Base-by-base conservation (phyloP, 2,888 invertebrate species). In the Pammene fasciana region DNA sequence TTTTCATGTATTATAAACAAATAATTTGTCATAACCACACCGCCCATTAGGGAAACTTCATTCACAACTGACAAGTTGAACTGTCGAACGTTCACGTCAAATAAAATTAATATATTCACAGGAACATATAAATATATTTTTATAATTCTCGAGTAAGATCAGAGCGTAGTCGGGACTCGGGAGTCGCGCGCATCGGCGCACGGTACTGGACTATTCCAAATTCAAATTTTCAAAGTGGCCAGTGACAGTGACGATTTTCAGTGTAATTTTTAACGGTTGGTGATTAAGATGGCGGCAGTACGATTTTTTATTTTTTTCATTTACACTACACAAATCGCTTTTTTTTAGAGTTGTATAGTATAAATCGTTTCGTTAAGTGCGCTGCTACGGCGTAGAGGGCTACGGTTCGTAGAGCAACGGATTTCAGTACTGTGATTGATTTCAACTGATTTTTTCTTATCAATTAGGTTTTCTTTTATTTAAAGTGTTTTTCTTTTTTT, bases 211-310 rank as follows among this genome's bases (percentile, higher is more conserved):
- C 11, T 41, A 81, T 77, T 78, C 77, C 74, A 79, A 77, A 78
- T 78, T 78, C 75, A 75, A 79, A 77, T 79, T 72, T 74, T 72
- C 68, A 68, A 73, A 79, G 85, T 86, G 86, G 76, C 77, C 80
- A 87, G 86, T 88, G 83, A 86, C 52, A 89, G 89, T 90, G 90
- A 36, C 34, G 16, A 75, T 62, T 74, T 80, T 65, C 81, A 62
- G 85, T 82, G 80, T 86, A 85, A 77, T 79, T 75, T 72, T 73
- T 77, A 79, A 88, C 88, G 88, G 89, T 90, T 86, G 82, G 89
- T 89, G 89, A 82, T 84, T 77, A 78, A 82, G 79, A 89, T 89
- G 87, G 85, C 84, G 82, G 79, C 85, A 85, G 90, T 90, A 89
- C 83, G 88, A 82, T 16, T 62, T 78, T 77, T 61, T 56, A 13